Conservation (phyloP, 2,888 invertebrate species). For the Busseola fusca region DNA sequence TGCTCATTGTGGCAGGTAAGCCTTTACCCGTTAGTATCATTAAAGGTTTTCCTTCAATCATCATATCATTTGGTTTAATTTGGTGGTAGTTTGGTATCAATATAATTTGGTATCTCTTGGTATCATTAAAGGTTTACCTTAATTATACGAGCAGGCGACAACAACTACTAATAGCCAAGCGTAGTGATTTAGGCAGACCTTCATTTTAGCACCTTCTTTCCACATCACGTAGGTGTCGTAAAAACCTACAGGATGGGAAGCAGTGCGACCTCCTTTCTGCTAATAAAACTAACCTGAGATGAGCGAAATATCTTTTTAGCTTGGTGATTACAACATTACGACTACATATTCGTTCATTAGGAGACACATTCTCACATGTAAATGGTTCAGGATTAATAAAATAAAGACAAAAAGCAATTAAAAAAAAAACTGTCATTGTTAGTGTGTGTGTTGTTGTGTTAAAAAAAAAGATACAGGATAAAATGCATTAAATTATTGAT, state of each 20-base stretch:
- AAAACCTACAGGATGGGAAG: neutral
- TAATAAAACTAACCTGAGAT: neutral
- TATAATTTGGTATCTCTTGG: too few relatives aligned
- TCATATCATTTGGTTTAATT: too few relatives aligned
- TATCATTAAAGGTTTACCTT: neutral
- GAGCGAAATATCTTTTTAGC: neutral
- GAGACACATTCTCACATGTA: neutral
- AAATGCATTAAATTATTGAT: constrained; percentile 24
- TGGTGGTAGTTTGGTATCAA: too few relatives aligned
- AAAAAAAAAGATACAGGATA: neutral
- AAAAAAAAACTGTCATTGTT: too few relatives aligned
- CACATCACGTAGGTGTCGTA: neutral
- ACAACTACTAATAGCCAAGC: neutral
- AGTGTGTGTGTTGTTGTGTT: too few relatives aligned
- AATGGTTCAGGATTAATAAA: constrained; percentile 9
- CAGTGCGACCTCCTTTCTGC: neutral
- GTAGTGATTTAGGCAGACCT: neutral
- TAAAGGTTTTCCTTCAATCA: neutral
- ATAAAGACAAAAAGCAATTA: too few relatives aligned
- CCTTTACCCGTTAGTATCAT: neutral
- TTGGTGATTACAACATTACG: neutral
- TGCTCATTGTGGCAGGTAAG: neutral
- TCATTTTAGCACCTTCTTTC: neutral
- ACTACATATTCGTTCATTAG: neutral
- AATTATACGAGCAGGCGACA: too few relatives aligned